Evolutionary conservation across 2,797 vertebrate genomes (phyloP).

Genomic region (Choloepus didactylus): DNA sequence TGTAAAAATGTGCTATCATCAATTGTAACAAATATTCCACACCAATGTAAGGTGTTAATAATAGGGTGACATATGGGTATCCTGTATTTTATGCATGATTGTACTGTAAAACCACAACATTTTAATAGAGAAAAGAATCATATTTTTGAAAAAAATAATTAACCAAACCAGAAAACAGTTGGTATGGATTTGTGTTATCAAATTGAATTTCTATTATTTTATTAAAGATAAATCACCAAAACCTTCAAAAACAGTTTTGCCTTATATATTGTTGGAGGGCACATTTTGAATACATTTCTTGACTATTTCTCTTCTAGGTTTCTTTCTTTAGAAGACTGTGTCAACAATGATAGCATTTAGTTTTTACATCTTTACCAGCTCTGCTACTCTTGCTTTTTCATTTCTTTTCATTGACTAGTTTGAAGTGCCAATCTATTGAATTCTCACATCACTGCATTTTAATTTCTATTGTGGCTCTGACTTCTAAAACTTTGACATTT

Average conservation of each 20-base stretch:
- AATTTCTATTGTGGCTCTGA: conserved; percentile 13
- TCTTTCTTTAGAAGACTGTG: conserved; percentile 27
- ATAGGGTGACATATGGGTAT: too few species aligned
- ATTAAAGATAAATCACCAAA: neutral
- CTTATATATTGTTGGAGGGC: neutral
- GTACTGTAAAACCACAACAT: too few species aligned
- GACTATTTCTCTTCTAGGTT: neutral
- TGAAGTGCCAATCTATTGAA: conserved; percentile 52
- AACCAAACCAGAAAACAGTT: neutral
- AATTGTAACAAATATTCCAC: too few species aligned
- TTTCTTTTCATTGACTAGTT: conserved; percentile 34
- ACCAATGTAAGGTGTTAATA: too few species aligned
- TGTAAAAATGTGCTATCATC: too few species aligned
- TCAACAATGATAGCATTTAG: neutral
- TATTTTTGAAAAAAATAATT: neutral
- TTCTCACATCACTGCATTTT: conserved; percentile 39
- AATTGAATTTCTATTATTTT: neutral
- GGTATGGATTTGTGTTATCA: neutral
- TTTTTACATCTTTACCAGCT: conserved; percentile 37
- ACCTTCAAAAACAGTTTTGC: neutral
- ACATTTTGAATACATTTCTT: neutral
- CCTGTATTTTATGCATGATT: too few species aligned
- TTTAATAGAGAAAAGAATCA: too few species aligned
- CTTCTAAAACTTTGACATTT: conserved; percentile 60
- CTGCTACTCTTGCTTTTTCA: neutral